Evolutionary conservation across 2,113 vertebrate genomes (phyloP).

Genomic region (Etheostoma spectabile): DNA sequence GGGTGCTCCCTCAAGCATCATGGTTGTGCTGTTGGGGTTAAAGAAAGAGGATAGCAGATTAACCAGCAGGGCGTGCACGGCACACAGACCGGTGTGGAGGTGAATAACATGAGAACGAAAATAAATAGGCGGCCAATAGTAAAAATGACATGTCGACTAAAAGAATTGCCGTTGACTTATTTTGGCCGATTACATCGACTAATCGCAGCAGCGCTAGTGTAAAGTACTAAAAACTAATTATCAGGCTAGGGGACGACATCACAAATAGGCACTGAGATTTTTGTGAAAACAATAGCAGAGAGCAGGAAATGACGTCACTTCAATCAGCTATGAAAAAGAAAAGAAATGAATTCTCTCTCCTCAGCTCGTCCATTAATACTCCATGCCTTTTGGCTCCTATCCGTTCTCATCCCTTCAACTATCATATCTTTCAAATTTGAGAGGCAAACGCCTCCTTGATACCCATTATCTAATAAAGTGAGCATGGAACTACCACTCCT

Average conservation of each 20-base stretch:
- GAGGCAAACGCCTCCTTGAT: constrained; percentile 4
- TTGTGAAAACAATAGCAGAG: constrained; percentile 4
- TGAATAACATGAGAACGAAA: too few species aligned
- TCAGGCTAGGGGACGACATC: constrained; percentile 1
- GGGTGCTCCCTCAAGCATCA: too few species aligned
- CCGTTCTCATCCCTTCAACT: constrained; percentile 14
- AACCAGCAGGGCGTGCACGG: too few species aligned
- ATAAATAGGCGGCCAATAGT: too few species aligned
- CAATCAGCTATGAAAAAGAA: constrained; percentile 4
- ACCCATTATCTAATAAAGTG: constrained; percentile 34
- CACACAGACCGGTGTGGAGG: too few species aligned
- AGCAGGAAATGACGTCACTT: constrained; percentile 9
- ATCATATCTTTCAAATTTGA: constrained; percentile 30
- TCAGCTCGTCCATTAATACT: constrained; percentile 14
- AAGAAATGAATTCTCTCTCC: constrained; percentile 9
- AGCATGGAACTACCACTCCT: constrained; percentile 35
- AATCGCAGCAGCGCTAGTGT: too few species aligned
- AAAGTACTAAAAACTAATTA: constrained; percentile 17
- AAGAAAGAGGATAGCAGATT: too few species aligned
- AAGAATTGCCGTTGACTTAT: too few species aligned
- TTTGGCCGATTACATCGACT: too few species aligned
- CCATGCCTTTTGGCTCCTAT: constrained; percentile 28
- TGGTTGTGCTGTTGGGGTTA: too few species aligned
- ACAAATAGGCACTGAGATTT: not conserved
- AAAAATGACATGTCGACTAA: too few species aligned